These are phyloP conservation scores for Drosophila antonietae DNA, from an alignment of 2,888 invertebrate genomes.

Conservation along the genomic window DNA sequence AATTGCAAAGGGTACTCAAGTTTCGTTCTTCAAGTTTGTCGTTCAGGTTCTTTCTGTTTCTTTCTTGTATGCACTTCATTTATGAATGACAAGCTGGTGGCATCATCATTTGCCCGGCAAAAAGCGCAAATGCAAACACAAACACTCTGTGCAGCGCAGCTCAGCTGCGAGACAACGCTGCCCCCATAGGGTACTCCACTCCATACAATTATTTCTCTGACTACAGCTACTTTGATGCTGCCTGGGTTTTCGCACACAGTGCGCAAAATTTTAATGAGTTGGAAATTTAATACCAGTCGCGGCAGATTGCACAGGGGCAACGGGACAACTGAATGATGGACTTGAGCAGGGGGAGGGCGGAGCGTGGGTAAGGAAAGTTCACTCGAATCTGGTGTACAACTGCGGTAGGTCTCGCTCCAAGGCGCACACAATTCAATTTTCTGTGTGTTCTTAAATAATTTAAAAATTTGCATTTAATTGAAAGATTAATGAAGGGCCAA, in stretches of 20 bases:
- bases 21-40: background rate
- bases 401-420: constrained; percentile 67
- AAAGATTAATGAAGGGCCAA: constrained; percentile 60
- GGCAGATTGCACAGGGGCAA: constrained; percentile 48
- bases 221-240: constrained; percentile 18
- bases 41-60: background rate
- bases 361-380: background rate
- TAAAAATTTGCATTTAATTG: constrained; percentile 66
- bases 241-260: constrained; percentile 56
- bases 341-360: background rate
- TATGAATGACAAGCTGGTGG: constrained; percentile 59
- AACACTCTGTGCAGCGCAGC: constrained; percentile 12
- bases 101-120: constrained; percentile 8
- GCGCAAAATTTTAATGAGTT: constrained; percentile 79
- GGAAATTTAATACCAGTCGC: constrained; percentile 75
- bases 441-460: constrained; percentile 49
- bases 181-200: constrained; percentile 25
- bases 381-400: constrained; percentile 30
- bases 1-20: background rate
- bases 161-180: constrained; percentile 4
- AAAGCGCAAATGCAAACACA: constrained; percentile 66
- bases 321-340: background rate
- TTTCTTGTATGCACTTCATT: constrained; percentile 50
- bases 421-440: constrained; percentile 71
- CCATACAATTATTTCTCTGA: constrained; percentile 21